Evolutionary conservation across 2,888 invertebrate genomes (phyloP), one percentile per base, ranked within the genome.

Genomic region (Andrena marginata): DNA sequence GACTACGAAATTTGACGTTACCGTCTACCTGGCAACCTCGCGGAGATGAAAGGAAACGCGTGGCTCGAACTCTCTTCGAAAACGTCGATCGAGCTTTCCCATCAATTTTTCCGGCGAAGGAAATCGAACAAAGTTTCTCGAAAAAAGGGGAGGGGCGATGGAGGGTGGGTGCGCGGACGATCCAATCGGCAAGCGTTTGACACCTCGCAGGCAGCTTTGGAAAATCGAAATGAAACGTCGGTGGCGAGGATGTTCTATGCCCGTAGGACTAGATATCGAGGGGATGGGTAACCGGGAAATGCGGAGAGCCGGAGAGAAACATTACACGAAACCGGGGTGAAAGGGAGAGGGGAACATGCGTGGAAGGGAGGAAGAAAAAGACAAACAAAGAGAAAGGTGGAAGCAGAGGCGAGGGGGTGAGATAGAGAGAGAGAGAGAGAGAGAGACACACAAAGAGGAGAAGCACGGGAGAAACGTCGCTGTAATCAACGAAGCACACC

Each of bases 181-280:
- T 84, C 65, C 79, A 86, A 84, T 85, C 79, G 79, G 54, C 63
- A 60, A 80, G 42, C 77, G 68, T 86, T 87, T 87, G 88, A 88
- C 87, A 85, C 74, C 62, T 77, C 51, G 64, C 71, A n/a, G 62
- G 56, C 65, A 88, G 74, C 80, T 88, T 60, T 63, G 56, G 71
- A 79, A 81, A 86, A 87, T 81, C 82, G 85, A 80, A 88, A 81
- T 85, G 88, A 87, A 85, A 87, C 84, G 80, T 79, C 83, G 62
- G 23, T 51, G 63, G 72, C 8, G 78, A 74, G 77, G 33, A 75
- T 56, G 71, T 63, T 64, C 60, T 51, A 67, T 69, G 74, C 65
- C 71, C 56, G 63, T 64, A 64, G 60, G 64, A 63, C 31, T 48
- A 69, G 49, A 29, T 20, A 48, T 23, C 42, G 51, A 59, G 31